Conservation (phyloP, 2,797 vertebrate genomes). For the Takifugu rubripes region DNA sequence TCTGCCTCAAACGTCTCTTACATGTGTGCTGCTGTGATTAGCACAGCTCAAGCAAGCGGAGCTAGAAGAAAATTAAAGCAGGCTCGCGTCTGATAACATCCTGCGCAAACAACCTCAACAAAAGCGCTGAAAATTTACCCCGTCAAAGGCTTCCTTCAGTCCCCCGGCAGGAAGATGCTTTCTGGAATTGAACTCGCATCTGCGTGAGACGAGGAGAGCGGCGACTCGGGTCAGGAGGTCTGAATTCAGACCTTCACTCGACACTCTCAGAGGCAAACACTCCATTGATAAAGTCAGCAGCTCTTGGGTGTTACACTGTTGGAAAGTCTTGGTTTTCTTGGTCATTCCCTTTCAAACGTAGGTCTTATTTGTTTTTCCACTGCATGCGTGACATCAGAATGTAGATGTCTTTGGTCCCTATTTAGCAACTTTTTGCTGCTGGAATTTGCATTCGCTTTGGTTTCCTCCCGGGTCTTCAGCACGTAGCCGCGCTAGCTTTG, state of each 20-base stretch:
- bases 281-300: slow-evolving; percentile 63
- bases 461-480: slow-evolving; percentile 44
- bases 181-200: slow-evolving; percentile 57
- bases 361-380: slow-evolving; percentile 27
- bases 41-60: slow-evolving; percentile 46
- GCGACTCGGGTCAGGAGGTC: slow-evolving; percentile 44
- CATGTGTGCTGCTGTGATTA: slow-evolving; percentile 31
- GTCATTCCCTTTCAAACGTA: slow-evolving; percentile 54
- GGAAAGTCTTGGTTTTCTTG: slow-evolving; percentile 39
- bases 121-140: slow-evolving; percentile 42
- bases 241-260: slow-evolving; percentile 46
- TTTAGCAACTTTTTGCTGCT: slow-evolving; percentile 37
- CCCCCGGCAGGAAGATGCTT: slow-evolving; percentile 39
- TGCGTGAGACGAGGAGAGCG: slow-evolving; percentile 56
- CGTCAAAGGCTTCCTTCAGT: slow-evolving; percentile 41
- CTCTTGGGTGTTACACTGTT: slow-evolving; percentile 41
- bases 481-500: slow-evolving; percentile 53
- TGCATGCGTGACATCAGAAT: slow-evolving; percentile 46
- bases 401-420: slow-evolving; percentile 66
- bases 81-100: slow-evolving; percentile 37
- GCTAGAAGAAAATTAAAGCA: slow-evolving; percentile 36
- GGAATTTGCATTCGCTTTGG: slow-evolving; percentile 36
- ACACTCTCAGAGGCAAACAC: slow-evolving; percentile 50
- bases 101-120: slow-evolving; percentile 45
- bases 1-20: slow-evolving; percentile 57